These are phyloP conservation scores for Thecophora atra DNA, from an alignment of 2,888 invertebrate genomes.

Conservation along the genomic window DNA sequence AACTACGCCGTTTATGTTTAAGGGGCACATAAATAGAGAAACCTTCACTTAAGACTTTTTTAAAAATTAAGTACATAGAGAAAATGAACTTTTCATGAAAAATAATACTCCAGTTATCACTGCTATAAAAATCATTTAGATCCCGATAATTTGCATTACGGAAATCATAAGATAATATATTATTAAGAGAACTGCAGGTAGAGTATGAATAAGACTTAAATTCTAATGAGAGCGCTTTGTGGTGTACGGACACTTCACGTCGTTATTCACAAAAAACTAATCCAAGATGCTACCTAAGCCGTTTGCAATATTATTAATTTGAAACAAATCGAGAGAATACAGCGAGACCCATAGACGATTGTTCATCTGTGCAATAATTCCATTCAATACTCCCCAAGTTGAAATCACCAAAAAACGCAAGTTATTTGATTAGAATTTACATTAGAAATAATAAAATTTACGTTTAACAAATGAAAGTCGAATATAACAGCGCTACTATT, in stretches of 20 bases:
- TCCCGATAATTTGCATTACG: not conserved
- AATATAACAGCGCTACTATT: not conserved
- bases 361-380: not conserved
- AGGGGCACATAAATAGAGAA: not conserved
- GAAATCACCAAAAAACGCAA: not conserved
- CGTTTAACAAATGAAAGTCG: not conserved
- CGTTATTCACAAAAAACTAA: not conserved
- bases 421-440: not conserved
- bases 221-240: not conserved
- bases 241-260: not conserved
- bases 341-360: not conserved
- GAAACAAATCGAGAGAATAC: not conserved
- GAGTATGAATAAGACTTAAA: not conserved
- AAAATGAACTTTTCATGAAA: not conserved
- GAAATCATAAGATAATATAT: not conserved
- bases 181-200: not conserved
- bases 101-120: not conserved
- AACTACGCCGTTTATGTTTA: not conserved
- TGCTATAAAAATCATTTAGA: not conserved
- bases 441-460: not conserved
- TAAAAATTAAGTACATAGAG: not conserved
- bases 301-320: not conserved
- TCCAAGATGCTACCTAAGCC: not conserved
- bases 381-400: not conserved
- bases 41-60: not conserved